These are phyloP conservation scores for Euspilapteryx auroguttella DNA, from an alignment of 2,888 invertebrate genomes.

Conservation along the genomic window DNA sequence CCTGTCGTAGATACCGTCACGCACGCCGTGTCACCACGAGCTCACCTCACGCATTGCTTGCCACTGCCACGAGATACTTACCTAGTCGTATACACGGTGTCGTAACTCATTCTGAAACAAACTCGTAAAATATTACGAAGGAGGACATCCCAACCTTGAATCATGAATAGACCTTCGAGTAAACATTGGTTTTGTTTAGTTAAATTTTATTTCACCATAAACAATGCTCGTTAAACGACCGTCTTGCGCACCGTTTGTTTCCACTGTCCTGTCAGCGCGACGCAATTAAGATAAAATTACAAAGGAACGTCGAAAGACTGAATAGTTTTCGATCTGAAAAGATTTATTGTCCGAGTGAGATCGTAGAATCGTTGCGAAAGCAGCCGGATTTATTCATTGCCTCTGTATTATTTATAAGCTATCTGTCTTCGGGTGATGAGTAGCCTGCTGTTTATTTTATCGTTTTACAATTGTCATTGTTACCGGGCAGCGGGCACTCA, in stretches of 20 bases:
- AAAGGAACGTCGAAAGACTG: slow-evolving; percentile 11
- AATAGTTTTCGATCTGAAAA: slow-evolving; percentile 3
- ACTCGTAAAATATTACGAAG: slow-evolving; percentile 10
- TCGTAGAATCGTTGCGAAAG: background rate
- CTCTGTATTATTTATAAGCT: slow-evolving; percentile 7
- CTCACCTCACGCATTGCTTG: too few species aligned
- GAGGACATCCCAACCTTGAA: slow-evolving; percentile 20
- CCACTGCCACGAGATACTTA: too few species aligned
- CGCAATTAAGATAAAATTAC: slow-evolving; percentile 22
- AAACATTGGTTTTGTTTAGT: slow-evolving; percentile 14
- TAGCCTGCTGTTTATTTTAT: too few species aligned
- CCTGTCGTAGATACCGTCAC: too few species aligned
- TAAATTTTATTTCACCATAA: slow-evolving; percentile 29
- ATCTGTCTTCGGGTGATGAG: too few species aligned
- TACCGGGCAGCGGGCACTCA: too few species aligned
- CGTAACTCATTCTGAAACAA: slow-evolving; percentile 8
- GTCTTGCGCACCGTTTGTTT: slow-evolving; percentile 17
- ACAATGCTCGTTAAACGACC: slow-evolving; percentile 22
- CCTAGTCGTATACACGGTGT: too few species aligned
- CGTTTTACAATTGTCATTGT: too few species aligned
- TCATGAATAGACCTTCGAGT: slow-evolving; percentile 14
- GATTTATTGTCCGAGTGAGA: slow-evolving; percentile 3
- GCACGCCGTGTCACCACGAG: too few species aligned
- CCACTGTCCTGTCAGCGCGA: slow-evolving; percentile 18
- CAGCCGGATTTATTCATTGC: slow-evolving; percentile 5